Base-by-base conservation (phyloP, 2,888 invertebrate species). In the Drosophila dives region DNA sequence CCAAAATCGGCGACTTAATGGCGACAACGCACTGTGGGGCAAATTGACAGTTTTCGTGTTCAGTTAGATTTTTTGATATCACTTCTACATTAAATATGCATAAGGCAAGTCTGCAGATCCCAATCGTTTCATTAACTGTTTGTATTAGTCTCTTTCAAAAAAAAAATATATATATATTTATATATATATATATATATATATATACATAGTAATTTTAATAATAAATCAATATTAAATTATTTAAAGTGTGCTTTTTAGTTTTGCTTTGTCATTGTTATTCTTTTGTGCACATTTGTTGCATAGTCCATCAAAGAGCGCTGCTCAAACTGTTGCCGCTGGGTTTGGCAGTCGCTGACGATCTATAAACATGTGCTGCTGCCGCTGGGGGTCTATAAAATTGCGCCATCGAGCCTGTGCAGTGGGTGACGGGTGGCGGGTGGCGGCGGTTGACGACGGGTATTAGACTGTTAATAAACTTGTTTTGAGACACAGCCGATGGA, bases 381-480 rank as follows among this genome's bases (percentile, higher is more conserved):
- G 53, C 56, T 59, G 20, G 49, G 68, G 58, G 63, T 63, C 63
- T 11, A 69, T 74, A 59, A 75, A 74, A 74, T 10, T 12, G 34
- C 17, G 53, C 63, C 34, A 36, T 26, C n/a, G 12, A 36, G 17
- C 3, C 26, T n/a, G 10, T 40, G 29, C 15, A 17, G n/a, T 29
- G 33, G 10, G 59, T 34, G 15, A 23, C 2, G 17, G 17, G 23
- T 3, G 20, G 12, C 3, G 36, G 11, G 36, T 12, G 23, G 29
- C 49, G 20, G 33, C 51, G 48, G 23, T 20, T 53, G 66, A 51
- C 33, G 40, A 49, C 55, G 61, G 59, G 36, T 48, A 56, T 45
- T 64, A 48, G 70, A 54, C 71, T 78, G 80, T 89, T 81, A 89
- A 84, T 84, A 81, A 83, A 89, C 84, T 80, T 89, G 86, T 85